phyloP scores from a whole-genome alignment of 2,113 vertebrate genomes.

The Aythya baeri region DNA sequence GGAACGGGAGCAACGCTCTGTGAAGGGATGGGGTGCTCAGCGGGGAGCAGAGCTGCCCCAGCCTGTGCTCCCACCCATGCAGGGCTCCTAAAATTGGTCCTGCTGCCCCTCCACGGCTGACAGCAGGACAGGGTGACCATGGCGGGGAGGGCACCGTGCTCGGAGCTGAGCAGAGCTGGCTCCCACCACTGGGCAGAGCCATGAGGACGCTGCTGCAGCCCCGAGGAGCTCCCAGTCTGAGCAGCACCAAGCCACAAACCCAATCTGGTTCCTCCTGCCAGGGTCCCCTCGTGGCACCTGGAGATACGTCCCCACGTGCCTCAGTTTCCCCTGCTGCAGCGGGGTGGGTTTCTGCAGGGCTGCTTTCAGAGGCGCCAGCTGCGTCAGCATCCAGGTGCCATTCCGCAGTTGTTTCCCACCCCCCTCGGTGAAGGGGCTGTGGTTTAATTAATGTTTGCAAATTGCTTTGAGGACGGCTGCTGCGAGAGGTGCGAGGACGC shows the following conservation, averaged over 20 bases:
- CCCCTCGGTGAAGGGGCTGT: fast-evolving
- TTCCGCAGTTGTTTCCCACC: not conserved
- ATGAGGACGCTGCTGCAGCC: not conserved
- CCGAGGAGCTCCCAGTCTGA: not conserved
- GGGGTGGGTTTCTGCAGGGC: not conserved
- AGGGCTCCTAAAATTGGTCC: no score
- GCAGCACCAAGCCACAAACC: fast-evolving
- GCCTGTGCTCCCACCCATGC: not conserved
- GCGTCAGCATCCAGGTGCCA: not conserved
- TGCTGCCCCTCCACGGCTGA: not conserved
- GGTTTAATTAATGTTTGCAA: not conserved
- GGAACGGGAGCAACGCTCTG: no score
- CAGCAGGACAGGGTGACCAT: fast-evolving
- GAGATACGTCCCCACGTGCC: not conserved
- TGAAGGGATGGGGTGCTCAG: no score
- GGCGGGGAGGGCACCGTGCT: not conserved
- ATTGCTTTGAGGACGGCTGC: not conserved
- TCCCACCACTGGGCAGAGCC: not conserved
- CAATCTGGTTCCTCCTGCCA: not conserved
- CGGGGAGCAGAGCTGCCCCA: not conserved
- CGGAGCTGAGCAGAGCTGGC: not conserved
- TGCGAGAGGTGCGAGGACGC: not conserved
- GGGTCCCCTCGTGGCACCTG: not conserved
- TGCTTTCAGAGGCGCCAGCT: not conserved
- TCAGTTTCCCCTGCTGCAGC: not conserved